A percentile compares a stretch with the other conserved stretches of the same genome.
Evolutionary conservation across 1,140 invertebrate species (phyloP).

Genomic region (Drosophila willistoni): DNA sequence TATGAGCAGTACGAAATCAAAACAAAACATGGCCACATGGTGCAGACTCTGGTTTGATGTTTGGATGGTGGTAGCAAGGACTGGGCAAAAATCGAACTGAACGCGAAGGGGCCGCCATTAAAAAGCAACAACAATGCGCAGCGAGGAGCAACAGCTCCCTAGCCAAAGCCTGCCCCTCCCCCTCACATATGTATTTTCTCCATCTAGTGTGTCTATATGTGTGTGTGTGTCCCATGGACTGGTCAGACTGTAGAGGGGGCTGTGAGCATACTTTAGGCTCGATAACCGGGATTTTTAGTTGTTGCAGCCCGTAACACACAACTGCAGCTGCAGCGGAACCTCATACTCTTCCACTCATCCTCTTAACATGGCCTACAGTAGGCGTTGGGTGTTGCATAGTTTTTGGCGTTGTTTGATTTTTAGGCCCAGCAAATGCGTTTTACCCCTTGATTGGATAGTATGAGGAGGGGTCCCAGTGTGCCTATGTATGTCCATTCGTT

Average conservation of each 20-base stretch:
- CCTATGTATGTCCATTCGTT: constrained; percentile 6
- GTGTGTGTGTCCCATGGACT: constrained; percentile 17
- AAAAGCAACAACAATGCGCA: constrained; percentile 36
- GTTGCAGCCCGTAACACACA: constrained; percentile 3
- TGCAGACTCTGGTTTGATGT: constrained; percentile 30
- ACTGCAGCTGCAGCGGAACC: constrained; percentile 12
- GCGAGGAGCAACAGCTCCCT: constrained; percentile 61
- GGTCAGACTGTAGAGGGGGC: constrained; percentile 38
- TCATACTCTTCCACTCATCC: background rate
- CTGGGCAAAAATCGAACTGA: constrained; percentile 50
- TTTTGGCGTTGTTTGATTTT: constrained; percentile 77
- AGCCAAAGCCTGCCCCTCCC: constrained; percentile 22
- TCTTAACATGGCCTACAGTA: background rate
- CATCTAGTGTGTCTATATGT: background rate
- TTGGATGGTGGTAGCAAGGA: background rate
- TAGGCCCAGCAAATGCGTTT: constrained; percentile 79
- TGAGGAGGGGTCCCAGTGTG: background rate
- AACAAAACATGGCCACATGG: constrained; percentile 70
- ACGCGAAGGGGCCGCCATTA: constrained; percentile 21
- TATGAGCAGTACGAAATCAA: constrained; percentile 65
- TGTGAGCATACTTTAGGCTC: constrained; percentile 60
- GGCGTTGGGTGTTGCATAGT: constrained; percentile 63
- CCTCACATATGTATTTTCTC: background rate
- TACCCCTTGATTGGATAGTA: constrained; percentile 55
- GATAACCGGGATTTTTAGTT: constrained; percentile 44